Base-by-base conservation (phyloP, 2,113 vertebrate genomes). In the Macroglossus sobrinus region DNA sequence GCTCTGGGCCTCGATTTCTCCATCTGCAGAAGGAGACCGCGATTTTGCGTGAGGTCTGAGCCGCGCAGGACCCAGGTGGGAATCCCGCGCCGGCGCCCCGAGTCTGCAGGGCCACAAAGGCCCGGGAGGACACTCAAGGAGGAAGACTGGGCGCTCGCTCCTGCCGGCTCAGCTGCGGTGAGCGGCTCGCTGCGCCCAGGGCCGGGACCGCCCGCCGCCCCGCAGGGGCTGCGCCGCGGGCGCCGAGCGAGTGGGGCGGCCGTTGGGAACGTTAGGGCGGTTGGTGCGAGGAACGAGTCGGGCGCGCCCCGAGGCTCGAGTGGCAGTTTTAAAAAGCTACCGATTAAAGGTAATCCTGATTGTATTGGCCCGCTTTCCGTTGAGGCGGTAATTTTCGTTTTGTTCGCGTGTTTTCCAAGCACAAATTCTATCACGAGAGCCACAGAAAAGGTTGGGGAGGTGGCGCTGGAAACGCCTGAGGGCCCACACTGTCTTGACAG, bases 241-340 rank as follows among this genome's bases (percentile, higher is more conserved):
- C 0, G 53, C 40, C 0, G 28, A 38, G 8, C 0, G 28, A 38
- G 8, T 9, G 4, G 15, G 59, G 50, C 12, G 1, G 64, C 3
- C 18, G 35, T n/a, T 35, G 47, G 33, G 61, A 35, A 63, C 30
- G 18, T 45, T 84, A 8, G 50, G 22, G 21, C 2, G 59, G 8
- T 24, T 55, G 55, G 13, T 7, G 59, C 26, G 7, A 12, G 40
- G 81, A 35, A 47, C 1, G 40, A 45, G 47, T 8, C 5, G 0
- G 3, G 30, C 22, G 12, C 8, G 7, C 11, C 6, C 18, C 5
- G 8, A 18, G 0, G 0, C 40, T 50, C 15, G 50, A 68, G 64
- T 10, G 66, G 22, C 55, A 7, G 3, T 15, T 68, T 35, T 35
- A 9, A 66, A 81, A 75, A 43, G 26, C 38, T n/a, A 13, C 33